These are phyloP conservation scores for Borostomias antarcticus DNA, from an alignment of 2,797 vertebrate genomes.

Conservation along the genomic window DNA sequence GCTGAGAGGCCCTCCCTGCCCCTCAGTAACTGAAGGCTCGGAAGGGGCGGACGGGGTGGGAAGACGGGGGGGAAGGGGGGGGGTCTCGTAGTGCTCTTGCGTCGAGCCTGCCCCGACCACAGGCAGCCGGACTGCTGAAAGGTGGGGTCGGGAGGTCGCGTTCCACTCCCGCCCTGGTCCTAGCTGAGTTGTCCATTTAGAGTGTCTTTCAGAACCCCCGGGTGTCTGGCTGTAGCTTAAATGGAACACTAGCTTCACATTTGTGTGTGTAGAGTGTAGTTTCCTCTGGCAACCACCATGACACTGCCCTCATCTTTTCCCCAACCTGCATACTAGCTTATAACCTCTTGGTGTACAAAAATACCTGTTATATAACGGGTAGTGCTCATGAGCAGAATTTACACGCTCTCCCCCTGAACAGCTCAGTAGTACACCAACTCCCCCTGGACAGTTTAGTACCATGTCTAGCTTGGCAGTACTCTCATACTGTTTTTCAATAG, in stretches of 20 bases:
- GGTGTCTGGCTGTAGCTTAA: conserved; percentile 23
- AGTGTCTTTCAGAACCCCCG: conserved; percentile 30
- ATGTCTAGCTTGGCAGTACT: neutral
- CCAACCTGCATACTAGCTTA: too few species aligned
- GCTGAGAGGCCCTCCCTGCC: conserved; percentile 40
- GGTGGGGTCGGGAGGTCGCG: conserved; percentile 37
- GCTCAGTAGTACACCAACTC: neutral
- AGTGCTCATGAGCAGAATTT: conserved; percentile 1
- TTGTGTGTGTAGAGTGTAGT: too few species aligned
- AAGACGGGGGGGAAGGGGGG: conserved; percentile 14
- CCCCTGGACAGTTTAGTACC: neutral
- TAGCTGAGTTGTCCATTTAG: conserved; percentile 52
- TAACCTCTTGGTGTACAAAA: too few species aligned
- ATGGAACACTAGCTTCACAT: conserved; percentile 23
- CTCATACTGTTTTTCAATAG: conserved; percentile 31
- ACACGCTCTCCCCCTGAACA: neutral
- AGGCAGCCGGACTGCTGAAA: conserved; percentile 56
- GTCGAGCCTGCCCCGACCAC: conserved; percentile 42
- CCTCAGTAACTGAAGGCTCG: conserved; percentile 56
- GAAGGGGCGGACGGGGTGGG: conserved; percentile 53
- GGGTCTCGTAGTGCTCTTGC: conserved; percentile 63
- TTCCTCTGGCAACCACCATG: too few species aligned
- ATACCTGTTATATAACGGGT: too few species aligned
- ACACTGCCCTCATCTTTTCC: too few species aligned
- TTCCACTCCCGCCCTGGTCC: conserved; percentile 35